Conservation (phyloP, 2,113 vertebrate species). For the Leptosomus discolor region DNA sequence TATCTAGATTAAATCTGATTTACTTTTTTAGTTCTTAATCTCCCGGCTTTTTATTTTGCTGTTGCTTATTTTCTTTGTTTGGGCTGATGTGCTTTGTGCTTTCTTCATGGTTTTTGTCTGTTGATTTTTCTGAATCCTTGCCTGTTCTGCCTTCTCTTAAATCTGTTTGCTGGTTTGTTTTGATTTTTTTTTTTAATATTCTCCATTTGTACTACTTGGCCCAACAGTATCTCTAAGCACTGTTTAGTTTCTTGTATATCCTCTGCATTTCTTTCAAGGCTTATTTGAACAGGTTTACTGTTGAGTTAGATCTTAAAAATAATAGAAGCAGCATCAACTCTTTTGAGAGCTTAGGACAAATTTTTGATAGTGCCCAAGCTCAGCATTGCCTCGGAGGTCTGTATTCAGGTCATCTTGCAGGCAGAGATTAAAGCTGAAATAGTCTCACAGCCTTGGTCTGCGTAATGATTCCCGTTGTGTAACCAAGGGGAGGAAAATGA, state of each 20-base stretch:
- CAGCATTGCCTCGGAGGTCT: neutral
- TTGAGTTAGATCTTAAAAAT: neutral
- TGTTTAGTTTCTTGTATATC: neutral
- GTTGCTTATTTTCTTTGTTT: neutral
- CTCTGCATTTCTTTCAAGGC: neutral
- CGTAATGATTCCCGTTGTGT: neutral
- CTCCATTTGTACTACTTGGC: neutral
- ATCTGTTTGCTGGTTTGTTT: neutral
- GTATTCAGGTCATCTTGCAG: neutral
- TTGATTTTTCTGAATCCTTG: neutral
- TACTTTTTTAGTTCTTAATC: neutral
- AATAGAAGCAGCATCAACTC: neutral
- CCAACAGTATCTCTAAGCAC: neutral
- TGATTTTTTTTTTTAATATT: neutral
- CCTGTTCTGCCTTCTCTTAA: neutral
- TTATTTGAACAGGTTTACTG: neutral
- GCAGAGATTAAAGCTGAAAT: conserved; percentile 7
- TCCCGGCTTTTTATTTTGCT: neutral
- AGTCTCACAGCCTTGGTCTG: neutral
- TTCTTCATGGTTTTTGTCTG: neutral
- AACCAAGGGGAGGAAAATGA: neutral
- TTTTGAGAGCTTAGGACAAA: neutral
- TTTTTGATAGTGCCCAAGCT: neutral
- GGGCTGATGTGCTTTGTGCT: neutral
- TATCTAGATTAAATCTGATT: neutral